Percentiles rank a stretch among this genome's conserved stretches.
Evolutionary conservation across 1,140 invertebrate species (phyloP).

Genomic region (Acromyrmex echinatior): DNA sequence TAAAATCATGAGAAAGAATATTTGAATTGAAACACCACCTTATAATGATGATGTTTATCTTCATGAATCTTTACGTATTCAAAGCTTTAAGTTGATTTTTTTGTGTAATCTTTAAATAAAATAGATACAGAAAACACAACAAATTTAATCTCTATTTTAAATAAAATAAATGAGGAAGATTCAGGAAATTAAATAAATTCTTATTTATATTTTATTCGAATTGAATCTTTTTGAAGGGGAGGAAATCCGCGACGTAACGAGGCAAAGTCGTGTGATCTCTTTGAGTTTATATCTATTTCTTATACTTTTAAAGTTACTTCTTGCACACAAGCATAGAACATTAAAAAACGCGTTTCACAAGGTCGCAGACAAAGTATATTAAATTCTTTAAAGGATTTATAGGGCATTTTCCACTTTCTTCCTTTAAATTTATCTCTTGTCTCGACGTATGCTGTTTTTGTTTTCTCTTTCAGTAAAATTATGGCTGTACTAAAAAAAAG

Average conservation of each 20-base stretch:
- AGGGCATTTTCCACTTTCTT: background rate
- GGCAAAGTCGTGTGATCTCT: background rate
- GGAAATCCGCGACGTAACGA: background rate
- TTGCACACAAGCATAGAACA: background rate
- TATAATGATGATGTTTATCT: background rate
- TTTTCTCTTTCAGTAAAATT: background rate
- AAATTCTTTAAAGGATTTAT: constrained; percentile 28
- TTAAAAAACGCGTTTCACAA: background rate
- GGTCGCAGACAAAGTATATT: constrained; percentile 22
- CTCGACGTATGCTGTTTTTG: background rate
- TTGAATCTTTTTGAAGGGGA: background rate
- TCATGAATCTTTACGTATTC: background rate
- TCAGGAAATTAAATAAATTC: background rate
- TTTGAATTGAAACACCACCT: background rate
- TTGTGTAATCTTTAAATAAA: background rate
- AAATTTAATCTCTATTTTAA: background rate
- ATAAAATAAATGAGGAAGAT: background rate
- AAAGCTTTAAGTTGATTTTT: background rate
- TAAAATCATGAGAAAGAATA: background rate
- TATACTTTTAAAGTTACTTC: constrained; percentile 19
- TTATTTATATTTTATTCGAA: constrained; percentile 20
- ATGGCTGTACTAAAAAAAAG: no score
- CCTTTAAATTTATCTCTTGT: background rate
- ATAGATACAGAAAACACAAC: background rate
- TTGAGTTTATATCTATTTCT: background rate